Percentiles rank a stretch among this genome's conserved stretches.
Evolutionary conservation across 1,140 invertebrate genomes (phyloP).

Genomic region (Episyrphus balteatus): DNA sequence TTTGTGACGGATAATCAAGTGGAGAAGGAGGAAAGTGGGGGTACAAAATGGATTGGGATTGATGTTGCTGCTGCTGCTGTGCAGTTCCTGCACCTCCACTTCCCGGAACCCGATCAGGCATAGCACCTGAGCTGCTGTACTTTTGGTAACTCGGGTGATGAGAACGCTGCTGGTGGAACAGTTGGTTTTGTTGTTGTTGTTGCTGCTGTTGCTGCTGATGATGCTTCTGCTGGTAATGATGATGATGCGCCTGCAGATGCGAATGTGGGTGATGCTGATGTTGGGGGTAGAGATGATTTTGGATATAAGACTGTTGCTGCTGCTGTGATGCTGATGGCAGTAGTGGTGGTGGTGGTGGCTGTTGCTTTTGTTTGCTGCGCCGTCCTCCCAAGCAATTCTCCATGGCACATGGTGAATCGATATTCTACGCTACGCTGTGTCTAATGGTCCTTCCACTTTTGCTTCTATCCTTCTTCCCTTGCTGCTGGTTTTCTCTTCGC

Average conservation of each 20-base stretch:
- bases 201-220: not conserved
- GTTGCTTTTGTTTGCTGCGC: constrained; percentile 21
- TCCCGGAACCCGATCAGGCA: not conserved
- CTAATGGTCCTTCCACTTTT: no score
- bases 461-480: no score
- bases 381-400: constrained; percentile 29
- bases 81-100: not conserved
- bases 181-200: constrained; percentile 1
- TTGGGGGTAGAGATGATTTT: constrained; percentile 1
- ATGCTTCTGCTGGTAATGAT: constrained; percentile 6
- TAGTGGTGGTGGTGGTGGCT: not conserved
- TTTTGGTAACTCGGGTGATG: no score
- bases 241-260: constrained; percentile 8
- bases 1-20: constrained; percentile 1
- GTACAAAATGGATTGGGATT: not conserved
- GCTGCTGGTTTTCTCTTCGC: no score
- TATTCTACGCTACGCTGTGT: no score
- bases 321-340: not conserved
- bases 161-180: not conserved
- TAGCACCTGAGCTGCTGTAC: no score
- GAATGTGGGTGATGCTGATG: constrained; percentile 11
- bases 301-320: constrained; percentile 4
- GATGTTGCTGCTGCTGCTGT: not conserved
- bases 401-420: constrained; percentile 29
- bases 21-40: not conserved